phyloP scores from a whole-genome alignment of 2,888 invertebrate species.

The Zaprionus lineosus region DNA sequence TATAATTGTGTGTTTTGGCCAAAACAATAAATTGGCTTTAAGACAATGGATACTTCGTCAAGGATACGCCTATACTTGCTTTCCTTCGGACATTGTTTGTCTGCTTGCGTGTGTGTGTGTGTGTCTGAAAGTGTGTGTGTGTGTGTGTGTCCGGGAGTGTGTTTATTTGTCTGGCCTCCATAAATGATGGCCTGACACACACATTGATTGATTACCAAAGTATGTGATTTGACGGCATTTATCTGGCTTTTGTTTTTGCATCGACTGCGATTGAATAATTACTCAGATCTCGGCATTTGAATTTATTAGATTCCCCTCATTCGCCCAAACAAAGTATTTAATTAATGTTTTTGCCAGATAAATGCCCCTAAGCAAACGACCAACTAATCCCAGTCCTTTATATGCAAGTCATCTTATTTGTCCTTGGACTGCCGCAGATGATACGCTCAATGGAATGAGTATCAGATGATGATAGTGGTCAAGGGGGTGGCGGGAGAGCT shows the following conservation, averaged over 20 bases:
- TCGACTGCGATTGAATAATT: slow-evolving; percentile 34
- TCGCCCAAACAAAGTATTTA: slow-evolving; percentile 33
- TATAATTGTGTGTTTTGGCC: slow-evolving; percentile 45
- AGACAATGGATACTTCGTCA: no score
- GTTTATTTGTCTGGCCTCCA: slow-evolving; percentile 54
- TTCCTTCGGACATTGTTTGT: no score
- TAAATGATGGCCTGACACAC: no score
- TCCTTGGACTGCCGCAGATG: no score
- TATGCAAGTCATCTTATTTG: slow-evolving; percentile 64
- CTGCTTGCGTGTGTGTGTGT: slow-evolving; percentile 21
- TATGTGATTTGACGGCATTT: slow-evolving; percentile 36
- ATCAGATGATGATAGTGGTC: no score
- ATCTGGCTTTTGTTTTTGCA: slow-evolving; percentile 32
- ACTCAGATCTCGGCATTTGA: slow-evolving; percentile 22
- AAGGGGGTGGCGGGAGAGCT: no score
- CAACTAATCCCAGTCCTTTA: slow-evolving; percentile 15
- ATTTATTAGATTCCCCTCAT: slow-evolving; percentile 45
- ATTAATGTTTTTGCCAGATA: slow-evolving; percentile 41
- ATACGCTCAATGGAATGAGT: no score
- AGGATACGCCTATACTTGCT: no score
- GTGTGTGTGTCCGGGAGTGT: slow-evolving; percentile 7
- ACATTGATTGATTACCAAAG: slow-evolving; percentile 59
- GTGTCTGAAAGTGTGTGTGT: no score
- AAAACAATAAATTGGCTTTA: slow-evolving; percentile 10
- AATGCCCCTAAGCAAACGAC: background rate